Evolutionary conservation across 2,113 vertebrate species (phyloP), one percentile per base, ranked within the genome.

Genomic region (Thomomys bottae): DNA sequence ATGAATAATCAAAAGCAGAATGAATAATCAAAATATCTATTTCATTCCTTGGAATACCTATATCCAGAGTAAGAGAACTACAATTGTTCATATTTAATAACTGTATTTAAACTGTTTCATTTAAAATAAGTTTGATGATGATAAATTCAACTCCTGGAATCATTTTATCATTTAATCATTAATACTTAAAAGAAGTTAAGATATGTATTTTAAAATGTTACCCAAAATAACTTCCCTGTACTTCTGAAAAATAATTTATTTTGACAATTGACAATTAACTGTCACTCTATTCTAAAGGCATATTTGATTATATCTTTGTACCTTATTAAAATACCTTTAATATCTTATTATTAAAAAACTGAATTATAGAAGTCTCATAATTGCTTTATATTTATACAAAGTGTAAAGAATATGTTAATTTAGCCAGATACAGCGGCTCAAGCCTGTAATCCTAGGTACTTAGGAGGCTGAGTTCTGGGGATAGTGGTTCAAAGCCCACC

Each of bases 391-490:
- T 21, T 87, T 91, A 20, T 40, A 83, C 57, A 40, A 89, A 89
- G 73, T 86, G 76, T 30, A 68, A 90, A 68, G 8, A 32, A 75
- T 71, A 88, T 77, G 15, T 10, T 89, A 95, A 92, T 86, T 45
- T 71, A 76, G n/a, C n/a, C n/a, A n/a, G n/a, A n/a, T n/a, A n/a
- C n/a, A n/a, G n/a, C n/a, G n/a, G n/a, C n/a, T n/a, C n/a, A n/a
- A n/a, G n/a, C n/a, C n/a, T n/a, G n/a, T n/a, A n/a, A n/a, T n/a
- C n/a, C n/a, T n/a, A n/a, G n/a, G n/a, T n/a, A n/a, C n/a, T n/a
- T n/a, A n/a, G n/a, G n/a, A n/a, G n/a, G n/a, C n/a, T n/a, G n/a
- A n/a, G n/a, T n/a, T n/a, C n/a, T n/a, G n/a, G n/a, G n/a, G n/a
- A n/a, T n/a, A n/a, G n/a, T n/a, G n/a, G n/a, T n/a, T n/a, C n/a